Conservation (phyloP, 1,140 invertebrate genomes). For the Drosophila kohkoa region DNA sequence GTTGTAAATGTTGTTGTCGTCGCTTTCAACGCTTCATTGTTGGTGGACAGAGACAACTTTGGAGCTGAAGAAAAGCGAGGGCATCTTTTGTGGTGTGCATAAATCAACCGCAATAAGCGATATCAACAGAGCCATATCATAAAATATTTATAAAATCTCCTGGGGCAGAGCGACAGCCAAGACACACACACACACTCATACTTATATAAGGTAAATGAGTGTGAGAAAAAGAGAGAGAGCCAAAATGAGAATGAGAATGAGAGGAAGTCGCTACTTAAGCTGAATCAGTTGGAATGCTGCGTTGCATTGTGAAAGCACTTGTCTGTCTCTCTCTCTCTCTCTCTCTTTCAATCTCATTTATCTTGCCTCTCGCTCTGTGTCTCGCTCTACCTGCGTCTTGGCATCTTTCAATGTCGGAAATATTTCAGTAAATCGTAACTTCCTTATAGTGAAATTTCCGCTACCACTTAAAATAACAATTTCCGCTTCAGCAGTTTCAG, state of each 20-base stretch:
- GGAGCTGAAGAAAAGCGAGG: not conserved
- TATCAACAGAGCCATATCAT: conserved; percentile 57
- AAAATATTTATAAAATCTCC: conserved; percentile 73
- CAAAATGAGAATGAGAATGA: not conserved
- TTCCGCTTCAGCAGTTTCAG: conserved; percentile 65
- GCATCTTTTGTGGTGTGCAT: conserved; percentile 47
- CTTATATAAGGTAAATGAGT: not conserved
- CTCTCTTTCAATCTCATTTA: not conserved
- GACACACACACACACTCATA: not conserved
- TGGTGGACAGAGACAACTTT: not conserved
- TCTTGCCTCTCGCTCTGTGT: not conserved
- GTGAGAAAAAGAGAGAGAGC: not conserved
- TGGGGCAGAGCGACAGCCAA: not conserved
- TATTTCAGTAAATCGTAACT: conserved; percentile 81
- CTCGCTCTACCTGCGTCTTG: not conserved
- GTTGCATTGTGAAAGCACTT: conserved; percentile 47
- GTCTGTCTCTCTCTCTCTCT: conserved; percentile 2
- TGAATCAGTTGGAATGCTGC: conserved; percentile 12
- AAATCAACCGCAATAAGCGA: conserved; percentile 74
- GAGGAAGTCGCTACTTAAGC: conserved; percentile 1
- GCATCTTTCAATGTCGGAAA: conserved; percentile 61
- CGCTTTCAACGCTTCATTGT: conserved; percentile 50
- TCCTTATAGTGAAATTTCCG: conserved; percentile 77
- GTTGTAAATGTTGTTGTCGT: conserved; percentile 30
- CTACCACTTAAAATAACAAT: conserved; percentile 81